Conservation (phyloP, 2,797 vertebrate species). For the Sebastes vulpes region DNA sequence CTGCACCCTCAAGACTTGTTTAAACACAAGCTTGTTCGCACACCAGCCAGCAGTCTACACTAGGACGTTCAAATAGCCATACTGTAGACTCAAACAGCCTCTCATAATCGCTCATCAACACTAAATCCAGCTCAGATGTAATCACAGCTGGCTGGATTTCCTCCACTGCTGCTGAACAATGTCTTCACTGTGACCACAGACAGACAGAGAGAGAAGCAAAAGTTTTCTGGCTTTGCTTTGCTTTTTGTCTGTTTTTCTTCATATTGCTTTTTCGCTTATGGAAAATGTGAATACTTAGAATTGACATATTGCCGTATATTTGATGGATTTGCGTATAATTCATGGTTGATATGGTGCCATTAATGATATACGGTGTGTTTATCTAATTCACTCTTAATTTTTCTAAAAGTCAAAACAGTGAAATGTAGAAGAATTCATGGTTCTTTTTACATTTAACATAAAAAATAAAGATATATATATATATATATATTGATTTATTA, state of each 20-base stretch:
- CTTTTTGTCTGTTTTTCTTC: neutral
- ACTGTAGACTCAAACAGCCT: neutral
- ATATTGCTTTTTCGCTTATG: neutral
- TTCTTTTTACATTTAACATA: neutral
- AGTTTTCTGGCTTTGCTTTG: neutral
- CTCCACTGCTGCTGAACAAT: slow-evolving; percentile 61
- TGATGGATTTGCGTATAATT: neutral
- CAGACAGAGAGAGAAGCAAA: neutral
- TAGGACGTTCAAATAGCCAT: neutral
- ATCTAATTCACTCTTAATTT: neutral
- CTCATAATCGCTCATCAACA: slow-evolving; percentile 45
- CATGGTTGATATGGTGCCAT: too few species aligned
- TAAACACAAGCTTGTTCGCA: neutral
- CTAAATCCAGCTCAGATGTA: slow-evolving; percentile 33
- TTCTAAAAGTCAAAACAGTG: neutral
- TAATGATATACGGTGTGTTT: neutral
- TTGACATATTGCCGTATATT: neutral
- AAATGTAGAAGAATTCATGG: neutral
- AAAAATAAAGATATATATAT: neutral
- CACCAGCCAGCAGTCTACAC: neutral
- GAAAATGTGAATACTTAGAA: neutral
- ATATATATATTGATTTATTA: neutral
- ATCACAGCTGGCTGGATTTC: slow-evolving; percentile 56
- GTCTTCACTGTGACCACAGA: slow-evolving; percentile 39
- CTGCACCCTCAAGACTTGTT: neutral